A percentile compares a stretch with the other conserved stretches of the same genome.
These are phyloP conservation scores for Mallotus villosus DNA, from an alignment of 2,797 vertebrate species.

Conservation along the genomic window DNA sequence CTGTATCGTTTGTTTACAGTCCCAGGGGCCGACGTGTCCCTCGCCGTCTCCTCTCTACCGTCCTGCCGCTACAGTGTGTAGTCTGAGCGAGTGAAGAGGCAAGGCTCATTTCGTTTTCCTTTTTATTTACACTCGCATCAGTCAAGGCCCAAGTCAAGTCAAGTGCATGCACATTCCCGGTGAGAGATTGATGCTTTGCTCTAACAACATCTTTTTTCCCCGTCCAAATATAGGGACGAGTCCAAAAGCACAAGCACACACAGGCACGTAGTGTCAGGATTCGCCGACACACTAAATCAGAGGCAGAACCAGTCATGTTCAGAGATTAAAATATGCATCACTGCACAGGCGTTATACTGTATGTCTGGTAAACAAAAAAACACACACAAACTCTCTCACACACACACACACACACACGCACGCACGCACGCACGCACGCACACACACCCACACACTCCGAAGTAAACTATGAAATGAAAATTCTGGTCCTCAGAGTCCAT, in stretches of 20 bases:
- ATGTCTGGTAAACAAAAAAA: not conserved
- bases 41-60: not conserved
- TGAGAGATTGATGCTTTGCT: not conserved
- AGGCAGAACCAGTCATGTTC: slow-evolving; percentile 17
- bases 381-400: slow-evolving; percentile 35
- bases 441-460: slow-evolving; percentile 4
- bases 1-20: not conserved
- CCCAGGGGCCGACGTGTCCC: not conserved
- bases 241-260: slow-evolving; percentile 28
- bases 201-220: not conserved
- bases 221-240: slow-evolving; percentile 22
- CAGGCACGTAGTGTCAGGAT: slow-evolving; percentile 39
- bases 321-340: slow-evolving; percentile 2
- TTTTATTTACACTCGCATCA: slow-evolving; percentile 35
- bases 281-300: slow-evolving; percentile 23
- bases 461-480: not conserved
- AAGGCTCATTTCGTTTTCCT: not conserved
- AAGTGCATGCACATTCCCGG: not conserved
- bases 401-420: too few species aligned
- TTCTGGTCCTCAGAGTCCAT: too few species aligned
- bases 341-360: not conserved
- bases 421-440: too few species aligned
- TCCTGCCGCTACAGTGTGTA: too few species aligned
- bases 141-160: slow-evolving; percentile 4
- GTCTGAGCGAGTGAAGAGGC: not conserved